phyloP scores from a whole-genome alignment of 92 coral and sea anemone genomes.

The Phymanthus crucifer region DNA sequence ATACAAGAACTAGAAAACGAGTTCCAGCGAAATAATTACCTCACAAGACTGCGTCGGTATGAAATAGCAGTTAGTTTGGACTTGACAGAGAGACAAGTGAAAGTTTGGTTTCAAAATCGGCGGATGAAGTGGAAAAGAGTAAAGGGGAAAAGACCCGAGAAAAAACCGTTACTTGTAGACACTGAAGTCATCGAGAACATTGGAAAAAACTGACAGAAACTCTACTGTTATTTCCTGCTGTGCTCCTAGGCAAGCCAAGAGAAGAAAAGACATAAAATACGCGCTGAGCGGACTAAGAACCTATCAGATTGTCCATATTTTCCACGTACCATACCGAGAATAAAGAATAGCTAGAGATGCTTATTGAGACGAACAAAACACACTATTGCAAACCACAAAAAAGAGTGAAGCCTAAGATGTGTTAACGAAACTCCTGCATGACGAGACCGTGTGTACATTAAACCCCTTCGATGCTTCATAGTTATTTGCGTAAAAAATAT shows the following conservation, averaged over 20 bases:
- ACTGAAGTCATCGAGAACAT: neutral
- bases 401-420: too few species aligned
- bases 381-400: too few species aligned
- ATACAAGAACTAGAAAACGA: constrained; percentile 99
- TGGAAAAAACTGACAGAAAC: constrained; percentile 16
- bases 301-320: too few species aligned
- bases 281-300: too few species aligned
- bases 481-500: too few species aligned
- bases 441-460: too few species aligned
- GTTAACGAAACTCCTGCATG: too few species aligned
- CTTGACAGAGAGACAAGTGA: constrained; percentile 96
- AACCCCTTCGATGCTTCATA: too few species aligned
- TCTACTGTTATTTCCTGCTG: neutral
- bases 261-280: neutral
- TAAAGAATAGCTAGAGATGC: too few species aligned
- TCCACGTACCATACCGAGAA: too few species aligned
- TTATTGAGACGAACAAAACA: too few species aligned
- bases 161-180: constrained; percentile 21
- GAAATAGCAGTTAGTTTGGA: constrained; percentile 98
- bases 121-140: constrained; percentile 99
- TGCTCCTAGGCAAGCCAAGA: neutral
- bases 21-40: constrained; percentile 94
- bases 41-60: constrained; percentile 93
- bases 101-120: constrained; percentile 98
- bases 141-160: constrained; percentile 92